Base-by-base conservation (phyloP, 1,140 invertebrate species). In the Pogonus chalceus region DNA sequence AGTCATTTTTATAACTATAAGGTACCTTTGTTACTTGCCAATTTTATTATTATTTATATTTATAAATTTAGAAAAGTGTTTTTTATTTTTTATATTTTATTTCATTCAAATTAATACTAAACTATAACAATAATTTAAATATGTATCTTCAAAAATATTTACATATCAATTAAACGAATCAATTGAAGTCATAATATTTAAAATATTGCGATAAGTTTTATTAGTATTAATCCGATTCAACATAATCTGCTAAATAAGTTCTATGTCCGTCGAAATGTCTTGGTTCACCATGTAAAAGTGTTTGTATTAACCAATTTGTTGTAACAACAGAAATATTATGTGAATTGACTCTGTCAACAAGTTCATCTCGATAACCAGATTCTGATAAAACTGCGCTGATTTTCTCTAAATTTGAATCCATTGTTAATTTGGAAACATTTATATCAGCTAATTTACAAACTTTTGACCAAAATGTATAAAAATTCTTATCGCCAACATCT, bases 391-490 rank as follows among this genome's bases (percentile, higher is more conserved):
- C 63, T 0, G 70, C 70, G 0, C 75, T 61, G 0, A 69, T 75
- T 14, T 73, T 71, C 2, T 66, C 62, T 58, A 76, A 74, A 58
- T 72, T 72, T 7, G 76, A 57, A 43, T 73, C 72, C 35, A 71
- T 67, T 51, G 69, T 72, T 0, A 77, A 67, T 0, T 74, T 62
- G 26, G 74, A 51, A 1, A 78, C 75, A 23, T 60, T 69, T 12
- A 76, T 78, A 1, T 79, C 79, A n/a, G 74, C 75, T 10, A 79
- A 70, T n/a, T 72, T 73, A 55, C 76, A 78, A 2, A 81, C 70
- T 49, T 74, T 64, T 2, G 70, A 69, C 79, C 80, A 82, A 65
- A 80, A 79, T 39, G 72, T 66, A 1, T 70, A 64, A 58, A 79
- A 80, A 1, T 71, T 62, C 43, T 72, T 68, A 20, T 75, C 68